Conservation (phyloP, 2,888 invertebrate genomes). For the Pammene fasciana region DNA sequence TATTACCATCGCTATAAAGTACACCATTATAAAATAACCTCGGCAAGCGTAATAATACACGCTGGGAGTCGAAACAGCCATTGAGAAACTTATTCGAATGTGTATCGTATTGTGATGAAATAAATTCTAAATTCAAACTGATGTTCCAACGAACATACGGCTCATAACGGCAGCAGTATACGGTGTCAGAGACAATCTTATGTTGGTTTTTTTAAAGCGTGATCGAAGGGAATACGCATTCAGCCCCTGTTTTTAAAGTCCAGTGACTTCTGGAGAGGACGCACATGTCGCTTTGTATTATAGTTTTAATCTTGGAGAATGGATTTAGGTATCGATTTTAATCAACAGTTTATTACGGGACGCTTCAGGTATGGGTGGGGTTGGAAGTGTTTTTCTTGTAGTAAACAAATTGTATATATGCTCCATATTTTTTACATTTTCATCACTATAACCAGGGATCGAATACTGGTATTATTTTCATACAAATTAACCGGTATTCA, state of each 20-base stretch:
- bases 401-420: neutral
- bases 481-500: too few relatives aligned
- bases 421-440: neutral
- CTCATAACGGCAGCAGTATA: neutral
- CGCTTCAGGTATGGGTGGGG: slow-evolving; percentile 16
- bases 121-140: too few relatives aligned
- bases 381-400: neutral
- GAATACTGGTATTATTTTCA: too few relatives aligned
- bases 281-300: slow-evolving; percentile 65
- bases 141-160: too few relatives aligned
- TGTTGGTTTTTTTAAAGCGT: neutral
- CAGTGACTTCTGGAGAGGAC: slow-evolving; percentile 63
- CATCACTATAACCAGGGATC: too few relatives aligned
- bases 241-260: slow-evolving; percentile 67
- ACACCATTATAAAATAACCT: neutral
- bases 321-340: slow-evolving; percentile 35
- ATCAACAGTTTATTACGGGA: slow-evolving; percentile 23
- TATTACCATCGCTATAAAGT: neutral
- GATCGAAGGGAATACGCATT: neutral
- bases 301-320: slow-evolving; percentile 51
- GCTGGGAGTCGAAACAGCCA: neutral
- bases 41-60: neutral
- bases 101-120: too few relatives aligned
- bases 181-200: neutral
- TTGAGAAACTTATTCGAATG: too few relatives aligned